Conservation (phyloP, 2,888 invertebrate genomes). For the Mycalesis mineus region DNA sequence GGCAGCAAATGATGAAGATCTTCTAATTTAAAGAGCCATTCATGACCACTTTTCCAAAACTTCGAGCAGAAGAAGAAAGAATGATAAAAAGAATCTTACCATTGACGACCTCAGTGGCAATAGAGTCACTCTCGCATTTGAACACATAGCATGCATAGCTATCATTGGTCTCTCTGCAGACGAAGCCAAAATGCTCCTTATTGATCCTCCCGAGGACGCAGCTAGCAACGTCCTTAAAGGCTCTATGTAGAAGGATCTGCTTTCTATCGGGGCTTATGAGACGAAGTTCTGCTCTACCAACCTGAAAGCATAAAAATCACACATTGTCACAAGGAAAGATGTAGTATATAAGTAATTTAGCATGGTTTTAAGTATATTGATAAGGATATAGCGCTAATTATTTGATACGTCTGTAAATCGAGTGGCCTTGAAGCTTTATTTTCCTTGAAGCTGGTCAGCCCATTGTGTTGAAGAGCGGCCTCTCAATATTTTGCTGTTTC, state of each 20-base stretch:
- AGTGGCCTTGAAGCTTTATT: too few species aligned
- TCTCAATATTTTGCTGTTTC: too few species aligned
- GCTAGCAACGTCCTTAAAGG: constrained; percentile 91
- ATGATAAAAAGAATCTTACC: constrained; percentile 56
- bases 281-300: constrained; percentile 90
- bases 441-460: too few species aligned
- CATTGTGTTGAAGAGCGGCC: too few species aligned
- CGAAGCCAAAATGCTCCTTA: constrained; percentile 94
- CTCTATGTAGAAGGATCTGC: constrained; percentile 90
- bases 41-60: too few species aligned
- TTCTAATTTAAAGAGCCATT: too few species aligned
- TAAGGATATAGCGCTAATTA: too few species aligned
- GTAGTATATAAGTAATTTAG: too few species aligned
- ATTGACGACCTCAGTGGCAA: constrained; percentile 88
- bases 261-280: constrained; percentile 96
- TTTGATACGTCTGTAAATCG: too few species aligned
- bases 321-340: not conserved
- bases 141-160: constrained; percentile 87
- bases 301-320: constrained; percentile 58
- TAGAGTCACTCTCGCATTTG: constrained; percentile 91
- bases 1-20: too few species aligned
- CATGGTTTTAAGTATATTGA: too few species aligned
- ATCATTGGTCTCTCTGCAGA: constrained; percentile 86
- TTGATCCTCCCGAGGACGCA: constrained; percentile 90
- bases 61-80: too few species aligned